Base-by-base conservation (phyloP, 2,888 invertebrate genomes). In the Vesta saturnalis region DNA sequence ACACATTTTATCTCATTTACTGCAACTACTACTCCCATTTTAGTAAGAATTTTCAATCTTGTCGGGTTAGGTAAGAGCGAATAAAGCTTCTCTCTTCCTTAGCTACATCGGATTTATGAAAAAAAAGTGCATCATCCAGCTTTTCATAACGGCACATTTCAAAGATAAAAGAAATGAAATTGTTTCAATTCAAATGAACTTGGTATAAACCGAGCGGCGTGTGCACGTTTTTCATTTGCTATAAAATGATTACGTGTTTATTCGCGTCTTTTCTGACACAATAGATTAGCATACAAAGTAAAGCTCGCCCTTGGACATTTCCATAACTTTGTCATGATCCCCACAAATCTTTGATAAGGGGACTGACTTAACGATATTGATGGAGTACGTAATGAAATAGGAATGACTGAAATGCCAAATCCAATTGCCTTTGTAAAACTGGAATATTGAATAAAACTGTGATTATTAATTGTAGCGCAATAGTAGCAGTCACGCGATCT, bases 241-340 rank as follows among this genome's bases (percentile, higher is more conserved):
- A 77, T 77, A 77, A 77, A 77, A 77, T 77, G 75, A 75, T 77
- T 77, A 75, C 75, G 73, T 75, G 74, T 73, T 70, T 72, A 74
- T 76, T 65, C 60, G 52, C 52, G 64, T 47, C 57, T 67, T 67
- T 67, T 72, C 60, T 21, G 43, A 49, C 62, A 23, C 60, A 18
- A 61, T 57, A 65, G 67, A 75, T 75, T 75, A 75, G 72, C 75
- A 75, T 75, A 75, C 74, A 75, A 75, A 75, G 75, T 75, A 72
- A 73, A 73, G 72, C 72, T 72, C 69, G 70, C 69, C 72, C 63
- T 67, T 73, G 71, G 71, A 64, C 73, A 73, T 74, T 74, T 73
- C 73, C 73, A 73, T 71, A 71, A 60, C 61, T 69, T 69, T 64
- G 39, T 61, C 67, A 71, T 69, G 69, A 63, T 64, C 68, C 55